Conservation (phyloP, 2,113 vertebrate species). For the Stigmatopora argus region DNA sequence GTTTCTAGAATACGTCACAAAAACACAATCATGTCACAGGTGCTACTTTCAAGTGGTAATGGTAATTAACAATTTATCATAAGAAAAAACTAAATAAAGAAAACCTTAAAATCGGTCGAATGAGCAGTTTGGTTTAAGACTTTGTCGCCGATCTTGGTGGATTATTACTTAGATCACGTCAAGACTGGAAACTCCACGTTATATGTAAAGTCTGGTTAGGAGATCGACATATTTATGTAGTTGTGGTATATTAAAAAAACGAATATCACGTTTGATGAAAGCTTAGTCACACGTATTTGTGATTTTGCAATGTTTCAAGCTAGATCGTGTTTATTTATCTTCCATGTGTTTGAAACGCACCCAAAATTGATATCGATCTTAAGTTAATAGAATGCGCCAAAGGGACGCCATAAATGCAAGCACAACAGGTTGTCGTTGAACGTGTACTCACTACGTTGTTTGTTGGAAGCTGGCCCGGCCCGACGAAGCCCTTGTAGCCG, state of each 20-base stretch:
- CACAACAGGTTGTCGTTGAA: neutral
- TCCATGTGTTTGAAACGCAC: neutral
- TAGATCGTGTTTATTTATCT: neutral
- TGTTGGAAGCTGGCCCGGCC: neutral
- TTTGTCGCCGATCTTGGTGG: neutral
- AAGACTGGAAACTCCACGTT: constrained; percentile 6
- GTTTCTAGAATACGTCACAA: neutral
- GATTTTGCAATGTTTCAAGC: neutral
- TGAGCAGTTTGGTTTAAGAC: neutral
- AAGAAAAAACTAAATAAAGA: neutral
- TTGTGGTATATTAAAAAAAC: neutral
- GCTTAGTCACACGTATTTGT: neutral
- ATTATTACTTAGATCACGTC: neutral
- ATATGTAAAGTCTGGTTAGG: constrained; percentile 1
- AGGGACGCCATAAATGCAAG: neutral
- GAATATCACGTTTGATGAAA: neutral
- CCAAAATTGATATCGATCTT: neutral
- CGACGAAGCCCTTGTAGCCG: neutral
- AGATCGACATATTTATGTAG: neutral
- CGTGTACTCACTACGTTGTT: neutral
- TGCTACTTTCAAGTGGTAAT: neutral
- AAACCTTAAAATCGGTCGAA: neutral
- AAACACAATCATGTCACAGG: neutral
- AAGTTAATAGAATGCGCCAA: neutral
- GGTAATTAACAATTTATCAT: neutral